Conservation (phyloP, 2,888 invertebrate genomes). For the Clistopyga incitator region DNA sequence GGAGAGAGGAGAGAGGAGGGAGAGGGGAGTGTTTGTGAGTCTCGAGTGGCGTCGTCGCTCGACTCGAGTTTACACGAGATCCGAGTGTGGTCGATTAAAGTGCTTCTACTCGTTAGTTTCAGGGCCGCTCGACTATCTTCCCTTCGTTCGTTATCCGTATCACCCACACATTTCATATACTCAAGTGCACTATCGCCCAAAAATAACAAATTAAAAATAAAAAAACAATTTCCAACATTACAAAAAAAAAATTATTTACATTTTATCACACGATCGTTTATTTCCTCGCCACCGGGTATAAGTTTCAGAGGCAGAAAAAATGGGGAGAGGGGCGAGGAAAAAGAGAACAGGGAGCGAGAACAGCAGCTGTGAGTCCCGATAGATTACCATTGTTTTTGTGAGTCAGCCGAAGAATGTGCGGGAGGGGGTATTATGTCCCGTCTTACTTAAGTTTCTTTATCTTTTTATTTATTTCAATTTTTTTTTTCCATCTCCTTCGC, state of each 20-base stretch:
- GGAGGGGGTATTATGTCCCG: slow-evolving; percentile 50
- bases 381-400: slow-evolving; percentile 79
- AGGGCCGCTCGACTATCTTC: slow-evolving; percentile 44
- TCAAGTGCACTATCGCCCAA: not conserved
- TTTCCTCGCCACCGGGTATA: slow-evolving; percentile 54
- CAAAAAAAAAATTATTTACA: no score
- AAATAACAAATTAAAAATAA: not conserved
- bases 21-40: slow-evolving; percentile 32
- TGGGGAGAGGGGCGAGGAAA: slow-evolving; percentile 43
- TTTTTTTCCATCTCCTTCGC: slow-evolving; percentile 7
- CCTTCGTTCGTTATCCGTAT: not conserved
- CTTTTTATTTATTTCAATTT: slow-evolving; percentile 27
- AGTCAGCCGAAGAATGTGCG: slow-evolving; percentile 73
- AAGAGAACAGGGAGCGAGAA: slow-evolving; percentile 66
- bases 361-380: slow-evolving; percentile 78
- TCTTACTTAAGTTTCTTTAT: slow-evolving; percentile 63
- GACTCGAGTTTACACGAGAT: slow-evolving; percentile 33
- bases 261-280: not conserved
- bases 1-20: slow-evolving; percentile 2
- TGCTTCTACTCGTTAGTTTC: slow-evolving; percentile 42
- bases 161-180: not conserved
- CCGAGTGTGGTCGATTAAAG: slow-evolving; percentile 43
- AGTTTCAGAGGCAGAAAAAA: slow-evolving; percentile 38
- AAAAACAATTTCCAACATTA: not conserved
- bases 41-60: slow-evolving; percentile 34